Evolutionary conservation across 2,113 vertebrate genomes (phyloP).

Genomic region (Orthonyx spaldingii): DNA sequence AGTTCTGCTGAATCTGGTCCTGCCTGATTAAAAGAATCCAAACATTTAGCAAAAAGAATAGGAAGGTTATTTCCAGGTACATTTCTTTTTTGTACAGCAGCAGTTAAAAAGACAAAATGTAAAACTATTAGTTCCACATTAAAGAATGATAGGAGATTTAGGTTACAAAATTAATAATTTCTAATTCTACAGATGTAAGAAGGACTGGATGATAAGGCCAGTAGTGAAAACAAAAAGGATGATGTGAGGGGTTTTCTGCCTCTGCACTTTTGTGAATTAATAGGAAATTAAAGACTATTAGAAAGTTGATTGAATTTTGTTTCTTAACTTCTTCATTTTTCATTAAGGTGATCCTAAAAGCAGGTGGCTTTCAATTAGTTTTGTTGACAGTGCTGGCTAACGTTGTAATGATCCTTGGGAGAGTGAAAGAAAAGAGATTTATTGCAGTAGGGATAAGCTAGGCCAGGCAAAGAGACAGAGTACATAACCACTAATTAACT

Average conservation of each 20-base stretch:
- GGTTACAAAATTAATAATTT: conserved; percentile 19
- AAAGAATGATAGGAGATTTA: background rate
- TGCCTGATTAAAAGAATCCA: background rate
- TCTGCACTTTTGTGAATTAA: conserved; percentile 30
- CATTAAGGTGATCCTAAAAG: conserved; percentile 46
- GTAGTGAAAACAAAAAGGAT: background rate
- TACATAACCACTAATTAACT: conserved; percentile 62
- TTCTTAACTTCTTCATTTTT: conserved; percentile 40
- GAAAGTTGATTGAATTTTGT: conserved; percentile 44
- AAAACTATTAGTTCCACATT: background rate
- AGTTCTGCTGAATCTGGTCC: background rate
- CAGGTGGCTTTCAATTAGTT: conserved; percentile 59
- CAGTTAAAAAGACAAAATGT: background rate
- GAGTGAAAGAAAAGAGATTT: conserved; percentile 19
- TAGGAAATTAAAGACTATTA: conserved; percentile 34
- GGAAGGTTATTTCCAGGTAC: background rate
- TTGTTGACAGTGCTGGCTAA: conserved; percentile 41
- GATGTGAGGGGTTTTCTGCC: background rate
- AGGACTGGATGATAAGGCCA: background rate
- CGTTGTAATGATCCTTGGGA: conserved; percentile 59
- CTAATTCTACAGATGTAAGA: background rate
- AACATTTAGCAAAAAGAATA: background rate
- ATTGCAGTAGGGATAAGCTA: conserved; percentile 16
- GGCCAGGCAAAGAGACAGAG: conserved; percentile 51
- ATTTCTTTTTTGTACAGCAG: background rate